Base-by-base conservation (phyloP, 1,140 invertebrate genomes). In the Drosophila subobscura region DNA sequence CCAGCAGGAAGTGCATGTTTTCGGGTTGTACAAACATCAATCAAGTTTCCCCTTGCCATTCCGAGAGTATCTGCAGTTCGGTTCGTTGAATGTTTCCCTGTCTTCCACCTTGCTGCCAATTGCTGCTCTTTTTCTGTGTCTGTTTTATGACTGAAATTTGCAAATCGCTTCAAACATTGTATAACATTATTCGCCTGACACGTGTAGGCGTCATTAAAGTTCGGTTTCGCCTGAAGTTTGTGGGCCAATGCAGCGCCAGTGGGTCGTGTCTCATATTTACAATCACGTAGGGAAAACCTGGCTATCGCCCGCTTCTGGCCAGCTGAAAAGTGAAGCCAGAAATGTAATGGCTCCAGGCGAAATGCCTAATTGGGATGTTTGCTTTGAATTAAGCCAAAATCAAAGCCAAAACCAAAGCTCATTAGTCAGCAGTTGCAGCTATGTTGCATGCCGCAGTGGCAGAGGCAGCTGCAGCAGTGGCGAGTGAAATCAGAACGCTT, bases 401-500 rank as follows among this genome's bases (percentile, higher is more conserved):
- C 16, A 20, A 20, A 54, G 29, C 27, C 33, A 29, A 14, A 25
- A 50, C 29, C 41, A 53, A 64, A 60, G 67, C 67, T 72, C 74
- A 68, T 60, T 59, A 65, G 60, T 53, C 73, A 75, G 49, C 49
- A 55, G 10, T 10, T 37, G 33, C 57, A 76, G 57, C 27, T 33
- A 27, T 33, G 49, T 61, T 53, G 59, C 72, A 75, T 79, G 54
- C 58, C 52, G 63, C 64, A 63, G 56, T 25, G 63, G 59, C 56
- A 60, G 56, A 22, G 47, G 75, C 74, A 60, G 51, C 49, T 45
- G 46, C 46, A 29, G 25, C 64, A 40, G 10, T 40, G 14, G 27
- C 23, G 70, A 80, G 81, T 81, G 83, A 88, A 86, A 86, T 81
- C 65, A 88, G 83, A 86, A 86, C 83, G 81, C 64, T 85, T 85